Evolutionary conservation across 2,113 vertebrate genomes (phyloP).

Genomic region (Perca flavescens): DNA sequence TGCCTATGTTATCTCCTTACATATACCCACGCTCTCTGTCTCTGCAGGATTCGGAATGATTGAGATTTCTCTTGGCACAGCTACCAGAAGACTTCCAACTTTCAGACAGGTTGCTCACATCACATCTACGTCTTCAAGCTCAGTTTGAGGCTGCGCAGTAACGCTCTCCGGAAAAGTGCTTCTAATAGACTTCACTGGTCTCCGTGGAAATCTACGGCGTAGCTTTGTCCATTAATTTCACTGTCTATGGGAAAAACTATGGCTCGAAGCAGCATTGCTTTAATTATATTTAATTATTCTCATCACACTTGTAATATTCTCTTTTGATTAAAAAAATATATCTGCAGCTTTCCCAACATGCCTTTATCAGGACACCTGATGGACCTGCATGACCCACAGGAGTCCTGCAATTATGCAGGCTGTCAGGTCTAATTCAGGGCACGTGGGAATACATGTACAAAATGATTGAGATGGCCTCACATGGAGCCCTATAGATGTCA

Average conservation of each 20-base stretch:
- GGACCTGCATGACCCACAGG: conserved; percentile 27
- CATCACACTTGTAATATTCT: conserved; percentile 34
- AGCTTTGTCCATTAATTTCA: too few species aligned
- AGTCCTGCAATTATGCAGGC: conserved; percentile 60
- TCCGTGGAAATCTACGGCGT: too few species aligned
- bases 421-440: conserved; percentile 54
- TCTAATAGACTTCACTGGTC: too few species aligned
- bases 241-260: not conserved
- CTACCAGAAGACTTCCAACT: too few species aligned
- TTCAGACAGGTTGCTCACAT: too few species aligned
- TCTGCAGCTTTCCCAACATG: conserved; percentile 4
- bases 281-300: conserved; percentile 32
- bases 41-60: too few species aligned
- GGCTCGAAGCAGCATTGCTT: conserved; percentile 15
- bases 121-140: too few species aligned
- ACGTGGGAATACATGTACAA: conserved; percentile 34
- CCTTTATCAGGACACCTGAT: conserved; percentile 21
- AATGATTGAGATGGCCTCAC: conserved; percentile 55
- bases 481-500: conserved; percentile 13
- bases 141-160: too few species aligned
- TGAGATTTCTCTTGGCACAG: too few species aligned
- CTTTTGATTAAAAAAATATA: conserved; percentile 34
- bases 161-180: too few species aligned
- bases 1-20: too few species aligned
- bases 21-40: too few species aligned